Conservation (phyloP, 2,888 invertebrate genomes). For the Brenthis hecate region DNA sequence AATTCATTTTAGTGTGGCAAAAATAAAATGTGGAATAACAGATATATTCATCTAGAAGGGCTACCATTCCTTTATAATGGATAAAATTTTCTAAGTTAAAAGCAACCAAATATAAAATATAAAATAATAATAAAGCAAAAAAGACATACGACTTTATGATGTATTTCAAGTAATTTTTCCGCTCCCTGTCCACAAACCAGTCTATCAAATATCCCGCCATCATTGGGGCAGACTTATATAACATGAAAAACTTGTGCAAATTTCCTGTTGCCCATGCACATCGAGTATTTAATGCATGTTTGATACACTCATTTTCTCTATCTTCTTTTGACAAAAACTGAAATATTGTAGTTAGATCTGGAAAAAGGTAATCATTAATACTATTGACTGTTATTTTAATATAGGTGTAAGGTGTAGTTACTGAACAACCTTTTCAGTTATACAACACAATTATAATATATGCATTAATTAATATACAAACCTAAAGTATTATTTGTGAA, state of each 20-base stretch:
- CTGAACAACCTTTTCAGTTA: neutral
- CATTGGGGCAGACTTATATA: slow-evolving; percentile 94
- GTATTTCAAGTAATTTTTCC: slow-evolving; percentile 94
- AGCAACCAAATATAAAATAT: slow-evolving; percentile 9
- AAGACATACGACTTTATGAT: slow-evolving; percentile 98
- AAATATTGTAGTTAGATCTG: slow-evolving; percentile 96
- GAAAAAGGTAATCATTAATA: slow-evolving; percentile 46
- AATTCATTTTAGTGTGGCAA: too few species aligned
- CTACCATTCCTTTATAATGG: neutral
- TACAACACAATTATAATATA: slow-evolving; percentile 12
- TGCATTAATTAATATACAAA: slow-evolving; percentile 62
- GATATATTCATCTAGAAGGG: neutral
- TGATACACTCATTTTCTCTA: slow-evolving; percentile 90
- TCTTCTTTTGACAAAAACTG: slow-evolving; percentile 90
- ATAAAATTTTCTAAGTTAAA: neutral
- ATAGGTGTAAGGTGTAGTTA: neutral
- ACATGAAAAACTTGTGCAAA: slow-evolving; percentile 94
- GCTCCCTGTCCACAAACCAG: slow-evolving; percentile 98
- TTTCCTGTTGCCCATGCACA: slow-evolving; percentile 97
- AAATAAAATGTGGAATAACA: neutral
- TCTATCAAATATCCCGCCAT: slow-evolving; percentile 99
- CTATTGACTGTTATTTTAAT: too few species aligned
- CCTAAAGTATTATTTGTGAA: slow-evolving; percentile 99
- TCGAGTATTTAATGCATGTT: slow-evolving; percentile 93
- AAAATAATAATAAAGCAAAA: slow-evolving; percentile 31